Evolutionary conservation across 2,888 invertebrate genomes (phyloP).

Genomic region (Rhagonycha lutea): DNA sequence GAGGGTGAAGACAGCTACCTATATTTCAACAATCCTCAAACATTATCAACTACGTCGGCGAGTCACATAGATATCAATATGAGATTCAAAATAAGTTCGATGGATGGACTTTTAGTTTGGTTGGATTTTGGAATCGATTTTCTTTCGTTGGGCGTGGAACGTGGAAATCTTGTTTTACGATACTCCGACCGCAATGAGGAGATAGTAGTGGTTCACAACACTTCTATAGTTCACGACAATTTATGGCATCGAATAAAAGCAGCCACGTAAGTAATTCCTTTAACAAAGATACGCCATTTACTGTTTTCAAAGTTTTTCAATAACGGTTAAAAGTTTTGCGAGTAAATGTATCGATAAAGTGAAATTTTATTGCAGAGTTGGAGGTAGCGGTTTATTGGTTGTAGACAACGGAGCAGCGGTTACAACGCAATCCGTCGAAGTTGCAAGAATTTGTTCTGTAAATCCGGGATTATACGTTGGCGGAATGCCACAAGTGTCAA

Average conservation of each 20-base stretch:
- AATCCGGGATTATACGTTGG: conserved; percentile 90
- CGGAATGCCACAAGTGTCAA: conserved; percentile 50
- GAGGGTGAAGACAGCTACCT: conserved; percentile 84
- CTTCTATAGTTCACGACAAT: conserved; percentile 86
- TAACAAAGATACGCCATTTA: neutral
- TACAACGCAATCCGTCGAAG: conserved; percentile 82
- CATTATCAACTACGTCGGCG: conserved; percentile 82
- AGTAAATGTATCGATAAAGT: neutral
- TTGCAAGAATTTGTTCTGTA: conserved; percentile 81
- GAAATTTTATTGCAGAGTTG: conserved; percentile 9
- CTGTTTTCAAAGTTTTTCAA: neutral
- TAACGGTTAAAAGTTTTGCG: neutral
- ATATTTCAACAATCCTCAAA: conserved; percentile 84
- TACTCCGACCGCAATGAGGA: conserved; percentile 90
- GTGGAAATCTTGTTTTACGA: conserved; percentile 74
- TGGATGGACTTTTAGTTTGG: conserved; percentile 82
- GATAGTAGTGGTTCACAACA: conserved; percentile 81
- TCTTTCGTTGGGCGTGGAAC: conserved; percentile 81
- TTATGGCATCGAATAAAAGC: conserved; percentile 81
- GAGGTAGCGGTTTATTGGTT: conserved; percentile 69
- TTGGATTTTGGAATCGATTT: conserved; percentile 80
- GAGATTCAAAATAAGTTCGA: conserved; percentile 74
- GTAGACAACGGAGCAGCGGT: conserved; percentile 87
- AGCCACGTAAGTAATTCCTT: conserved; percentile 62
- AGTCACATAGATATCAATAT: conserved; percentile 88